phyloP scores from a whole-genome alignment of 2,888 invertebrate species.

The Napeogenes inachia region DNA sequence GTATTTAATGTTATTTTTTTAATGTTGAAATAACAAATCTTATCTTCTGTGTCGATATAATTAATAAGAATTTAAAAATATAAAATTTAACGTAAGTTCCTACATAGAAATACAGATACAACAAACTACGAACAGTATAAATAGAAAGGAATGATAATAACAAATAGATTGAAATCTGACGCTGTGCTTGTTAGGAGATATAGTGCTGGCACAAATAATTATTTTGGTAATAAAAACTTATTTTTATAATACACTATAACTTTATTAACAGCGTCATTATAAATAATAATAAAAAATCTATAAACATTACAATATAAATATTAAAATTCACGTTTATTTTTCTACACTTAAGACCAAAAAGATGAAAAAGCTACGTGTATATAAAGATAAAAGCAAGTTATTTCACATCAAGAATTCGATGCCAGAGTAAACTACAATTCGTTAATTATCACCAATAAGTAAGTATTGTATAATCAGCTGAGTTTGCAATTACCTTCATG shows the following conservation, averaged over 20 bases:
- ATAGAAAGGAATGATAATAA: slow-evolving; percentile 11
- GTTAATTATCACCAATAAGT: no score
- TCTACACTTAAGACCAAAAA: background rate
- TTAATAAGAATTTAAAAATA: background rate
- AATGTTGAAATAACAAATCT: no score
- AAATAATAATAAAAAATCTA: background rate
- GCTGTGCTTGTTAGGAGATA: no score
- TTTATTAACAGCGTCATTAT: background rate
- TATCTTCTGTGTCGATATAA: no score
- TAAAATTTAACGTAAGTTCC: slow-evolving; percentile 1
- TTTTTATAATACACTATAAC: background rate
- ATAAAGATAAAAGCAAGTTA: slow-evolving; percentile 3
- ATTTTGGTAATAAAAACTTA: no score
- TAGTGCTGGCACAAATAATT: no score
- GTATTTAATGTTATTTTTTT: no score
- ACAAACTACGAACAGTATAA: background rate
- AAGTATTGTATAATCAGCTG: background rate
- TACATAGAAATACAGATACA: slow-evolving; percentile 1
- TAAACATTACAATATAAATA: background rate
- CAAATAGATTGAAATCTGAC: background rate
- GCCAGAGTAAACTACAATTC: slow-evolving; percentile 13
- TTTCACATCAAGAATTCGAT: slow-evolving; percentile 16
- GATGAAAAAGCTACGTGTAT: slow-evolving; percentile 12
- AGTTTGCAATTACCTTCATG: background rate
- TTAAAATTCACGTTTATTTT: slow-evolving; percentile 7